phyloP scores from a whole-genome alignment of 2,888 invertebrate genomes.

The Acanthococcus lagerstroemiae region DNA sequence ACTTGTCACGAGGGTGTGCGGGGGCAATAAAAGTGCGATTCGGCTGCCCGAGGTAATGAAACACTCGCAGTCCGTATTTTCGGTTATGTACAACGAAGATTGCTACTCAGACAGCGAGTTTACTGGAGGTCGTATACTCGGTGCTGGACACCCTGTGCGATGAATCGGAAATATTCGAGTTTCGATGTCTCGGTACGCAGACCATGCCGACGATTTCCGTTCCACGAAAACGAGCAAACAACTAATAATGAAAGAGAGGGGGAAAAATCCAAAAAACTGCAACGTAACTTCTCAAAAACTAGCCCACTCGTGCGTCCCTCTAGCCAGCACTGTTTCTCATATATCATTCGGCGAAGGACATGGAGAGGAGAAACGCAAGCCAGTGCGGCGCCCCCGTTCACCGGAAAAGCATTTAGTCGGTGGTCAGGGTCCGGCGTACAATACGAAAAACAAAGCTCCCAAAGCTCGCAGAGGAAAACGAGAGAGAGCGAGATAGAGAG shows the following conservation, averaged over 20 bases:
- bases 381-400: slow-evolving; percentile 14
- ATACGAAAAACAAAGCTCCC: neutral
- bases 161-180: neutral
- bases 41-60: too few relatives aligned
- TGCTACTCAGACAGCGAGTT: too few relatives aligned
- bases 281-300: neutral
- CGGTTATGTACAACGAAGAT: too few relatives aligned
- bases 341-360: too few relatives aligned
- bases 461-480: slow-evolving; percentile 1
- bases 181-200: too few relatives aligned
- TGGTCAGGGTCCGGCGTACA: slow-evolving; percentile 6
- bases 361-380: slow-evolving; percentile 18
- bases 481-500: slow-evolving; percentile 6
- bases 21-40: too few relatives aligned
- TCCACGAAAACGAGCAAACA: neutral
- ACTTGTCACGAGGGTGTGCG: too few relatives aligned
- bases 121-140: too few relatives aligned
- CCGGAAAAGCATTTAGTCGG: slow-evolving; percentile 29
- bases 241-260: neutral
- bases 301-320: neutral
- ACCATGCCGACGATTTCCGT: neutral
- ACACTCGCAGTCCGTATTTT: too few relatives aligned
- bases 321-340: neutral
- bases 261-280: neutral
- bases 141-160: too few relatives aligned